Base-by-base conservation (phyloP, 2,113 vertebrate genomes). In the Excalfactoria chinensis region DNA sequence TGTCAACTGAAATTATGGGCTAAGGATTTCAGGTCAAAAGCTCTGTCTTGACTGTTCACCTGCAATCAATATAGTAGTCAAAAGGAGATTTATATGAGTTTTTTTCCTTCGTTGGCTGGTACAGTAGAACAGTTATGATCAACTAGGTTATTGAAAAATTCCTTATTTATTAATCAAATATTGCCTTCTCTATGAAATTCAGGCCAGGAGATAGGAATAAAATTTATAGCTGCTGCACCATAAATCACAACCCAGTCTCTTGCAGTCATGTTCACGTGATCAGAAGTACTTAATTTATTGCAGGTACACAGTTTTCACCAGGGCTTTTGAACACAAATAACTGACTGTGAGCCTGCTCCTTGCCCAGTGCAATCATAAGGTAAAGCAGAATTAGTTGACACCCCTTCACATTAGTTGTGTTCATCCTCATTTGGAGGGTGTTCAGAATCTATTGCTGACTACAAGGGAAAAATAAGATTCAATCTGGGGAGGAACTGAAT, bases 241-340 rank as follows among this genome's bases (percentile, higher is more conserved):
- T 62, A 94, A 93, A 93, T 91, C 90, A 66, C 43, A 16, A 9
- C 71, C 72, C 80, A 64, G 76, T 40, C 85, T 94, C 76, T 44
- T 77, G 58, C 60, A 88, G 76, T 51, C 46, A 21, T 34, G 8
- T 35, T 64, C 72, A 21, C 35, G 6, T 64, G 80, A 86, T 69
- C 86, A 69, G 20, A 58, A 66, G 86, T 37, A 84, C 89, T 75
- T 90, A 74, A 95, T 93, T 79, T 53, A 23, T 48, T 72, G 89
- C 73, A 71, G 84, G 40, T 77, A 67, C 69, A 80, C 10, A 22
- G 25, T 81, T 86, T 55, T 77, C 84, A 55, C 63, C 4, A 0
- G 46, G 70, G 91, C 28, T 64, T 85, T 76, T n/a, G 73, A 80
- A 55, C 64, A 73, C 75, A 86, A 86, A 49, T 8, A 77, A 66